Evolutionary conservation across 2,888 invertebrate species (phyloP).

Genomic region (Xylota segnis): DNA sequence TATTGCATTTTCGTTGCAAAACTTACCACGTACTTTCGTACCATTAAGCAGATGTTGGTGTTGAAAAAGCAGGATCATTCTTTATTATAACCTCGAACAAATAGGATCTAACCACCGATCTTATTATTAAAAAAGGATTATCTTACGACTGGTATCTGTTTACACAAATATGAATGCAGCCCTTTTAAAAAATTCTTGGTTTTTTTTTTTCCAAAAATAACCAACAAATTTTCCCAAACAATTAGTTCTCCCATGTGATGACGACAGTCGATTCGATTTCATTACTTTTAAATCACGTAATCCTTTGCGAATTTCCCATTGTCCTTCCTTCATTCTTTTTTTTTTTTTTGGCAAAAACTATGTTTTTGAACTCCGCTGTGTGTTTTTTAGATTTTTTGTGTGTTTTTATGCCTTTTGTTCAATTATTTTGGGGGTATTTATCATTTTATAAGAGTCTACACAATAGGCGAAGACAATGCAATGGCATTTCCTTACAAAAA

Average conservation of each 20-base stretch:
- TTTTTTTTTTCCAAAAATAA: not conserved
- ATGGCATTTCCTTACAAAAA: constrained; percentile 14
- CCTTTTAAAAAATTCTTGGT: not conserved
- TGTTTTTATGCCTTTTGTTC: constrained; percentile 25
- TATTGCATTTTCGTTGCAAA: too few relatives aligned
- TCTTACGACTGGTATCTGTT: constrained; percentile 3
- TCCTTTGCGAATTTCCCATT: constrained; percentile 35
- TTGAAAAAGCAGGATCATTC: not conserved
- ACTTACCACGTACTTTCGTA: too few relatives aligned
- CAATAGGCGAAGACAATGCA: constrained; percentile 22
- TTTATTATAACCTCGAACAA: not conserved
- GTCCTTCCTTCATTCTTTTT: constrained; percentile 9
- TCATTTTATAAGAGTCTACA: constrained; percentile 38
- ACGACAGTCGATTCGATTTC: constrained; percentile 8
- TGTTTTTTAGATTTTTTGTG: constrained; percentile 23
- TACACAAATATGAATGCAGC: not conserved
- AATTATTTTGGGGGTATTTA: constrained; percentile 53
- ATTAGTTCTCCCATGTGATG: not conserved
- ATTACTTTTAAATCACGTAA: constrained; percentile 48
- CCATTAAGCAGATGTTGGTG: not conserved
- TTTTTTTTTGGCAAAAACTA: constrained; percentile 18
- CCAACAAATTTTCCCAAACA: not conserved
- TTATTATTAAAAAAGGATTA: not conserved
- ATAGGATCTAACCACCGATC: not conserved
- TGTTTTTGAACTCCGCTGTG: constrained; percentile 6